Conservation (phyloP, 1,140 invertebrate genomes). For the Drosophila kurseongensis region DNA sequence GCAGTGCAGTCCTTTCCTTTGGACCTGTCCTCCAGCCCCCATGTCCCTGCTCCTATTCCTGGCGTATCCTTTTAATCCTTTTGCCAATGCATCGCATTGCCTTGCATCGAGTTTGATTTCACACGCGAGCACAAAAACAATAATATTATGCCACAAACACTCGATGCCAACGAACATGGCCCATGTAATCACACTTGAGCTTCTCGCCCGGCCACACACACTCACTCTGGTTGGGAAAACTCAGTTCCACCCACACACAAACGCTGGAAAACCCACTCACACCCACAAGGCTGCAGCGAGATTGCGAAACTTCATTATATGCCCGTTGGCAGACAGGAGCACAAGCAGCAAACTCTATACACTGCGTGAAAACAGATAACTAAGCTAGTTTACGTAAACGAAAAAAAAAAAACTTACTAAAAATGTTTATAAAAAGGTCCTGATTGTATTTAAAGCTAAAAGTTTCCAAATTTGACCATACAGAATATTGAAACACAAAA, state of each 20-base stretch:
- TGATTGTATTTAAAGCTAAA: no score
- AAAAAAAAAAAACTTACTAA: no score
- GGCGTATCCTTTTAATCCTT: constrained; percentile 80
- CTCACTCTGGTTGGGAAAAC: constrained; percentile 22
- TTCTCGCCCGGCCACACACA: constrained; percentile 30
- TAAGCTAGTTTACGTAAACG: no score
- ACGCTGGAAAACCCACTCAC: constrained; percentile 11
- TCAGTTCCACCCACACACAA: not conserved
- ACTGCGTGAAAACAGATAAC: not conserved
- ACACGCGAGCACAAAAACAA: constrained; percentile 81
- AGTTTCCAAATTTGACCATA: no score
- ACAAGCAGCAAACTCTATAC: constrained; percentile 1
- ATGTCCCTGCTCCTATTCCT: constrained; percentile 9
- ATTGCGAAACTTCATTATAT: constrained; percentile 82
- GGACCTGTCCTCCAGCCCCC: not conserved
- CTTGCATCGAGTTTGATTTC: constrained; percentile 79
- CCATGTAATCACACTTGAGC: constrained; percentile 82
- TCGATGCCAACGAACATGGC: constrained; percentile 75
- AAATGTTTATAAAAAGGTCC: no score
- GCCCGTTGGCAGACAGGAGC: constrained; percentile 51
- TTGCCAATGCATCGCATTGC: constrained; percentile 75
- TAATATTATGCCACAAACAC: constrained; percentile 83
- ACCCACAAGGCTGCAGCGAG: constrained; percentile 51
- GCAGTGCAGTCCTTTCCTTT: constrained; percentile 2
- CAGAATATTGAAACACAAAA: no score